Evolutionary conservation across 2,888 invertebrate species (phyloP).

Genomic region (Amiota mariae): DNA sequence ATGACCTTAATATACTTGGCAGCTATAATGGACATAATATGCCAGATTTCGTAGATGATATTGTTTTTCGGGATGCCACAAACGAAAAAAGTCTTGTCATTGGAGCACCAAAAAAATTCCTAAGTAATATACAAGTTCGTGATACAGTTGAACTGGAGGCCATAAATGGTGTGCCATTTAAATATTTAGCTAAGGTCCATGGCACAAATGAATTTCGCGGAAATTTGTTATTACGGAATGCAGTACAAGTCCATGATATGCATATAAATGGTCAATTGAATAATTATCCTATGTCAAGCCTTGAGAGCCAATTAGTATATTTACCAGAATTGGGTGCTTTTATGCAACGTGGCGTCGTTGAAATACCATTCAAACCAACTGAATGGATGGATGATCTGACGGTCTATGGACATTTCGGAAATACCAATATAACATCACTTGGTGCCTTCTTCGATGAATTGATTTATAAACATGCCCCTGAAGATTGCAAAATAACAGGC

Average conservation of each 20-base stretch:
- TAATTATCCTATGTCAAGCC: slow-evolving; percentile 40
- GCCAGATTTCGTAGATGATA: slow-evolving; percentile 69
- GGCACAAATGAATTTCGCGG: slow-evolving; percentile 53
- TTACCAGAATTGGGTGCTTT: slow-evolving; percentile 53
- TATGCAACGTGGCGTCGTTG: slow-evolving; percentile 58
- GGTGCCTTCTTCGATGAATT: slow-evolving; percentile 62
- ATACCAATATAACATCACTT: slow-evolving; percentile 55
- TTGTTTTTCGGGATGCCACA: slow-evolving; percentile 71
- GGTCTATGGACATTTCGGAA: slow-evolving; percentile 56
- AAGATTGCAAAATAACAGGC: slow-evolving; percentile 39
- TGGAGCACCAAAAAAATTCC: slow-evolving; percentile 59
- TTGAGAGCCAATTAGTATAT: slow-evolving; percentile 53
- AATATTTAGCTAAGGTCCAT: slow-evolving; percentile 71
- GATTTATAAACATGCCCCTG: slow-evolving; percentile 55
- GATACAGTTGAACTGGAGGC: slow-evolving; percentile 65
- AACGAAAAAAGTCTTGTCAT: slow-evolving; percentile 43
- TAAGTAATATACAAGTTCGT: slow-evolving; percentile 58
- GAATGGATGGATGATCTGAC: slow-evolving; percentile 59
- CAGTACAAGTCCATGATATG: slow-evolving; percentile 57
- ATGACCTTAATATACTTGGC: slow-evolving; percentile 60
- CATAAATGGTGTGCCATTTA: slow-evolving; percentile 71
- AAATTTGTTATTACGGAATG: slow-evolving; percentile 61
- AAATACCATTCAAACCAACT: slow-evolving; percentile 48
- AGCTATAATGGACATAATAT: slow-evolving; percentile 70
- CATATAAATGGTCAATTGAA: slow-evolving; percentile 53